A percentile compares a stretch with the other conserved stretches of the same genome.
Conservation (phyloP, 2,113 vertebrate species). For the Talpa occidentalis region DNA sequence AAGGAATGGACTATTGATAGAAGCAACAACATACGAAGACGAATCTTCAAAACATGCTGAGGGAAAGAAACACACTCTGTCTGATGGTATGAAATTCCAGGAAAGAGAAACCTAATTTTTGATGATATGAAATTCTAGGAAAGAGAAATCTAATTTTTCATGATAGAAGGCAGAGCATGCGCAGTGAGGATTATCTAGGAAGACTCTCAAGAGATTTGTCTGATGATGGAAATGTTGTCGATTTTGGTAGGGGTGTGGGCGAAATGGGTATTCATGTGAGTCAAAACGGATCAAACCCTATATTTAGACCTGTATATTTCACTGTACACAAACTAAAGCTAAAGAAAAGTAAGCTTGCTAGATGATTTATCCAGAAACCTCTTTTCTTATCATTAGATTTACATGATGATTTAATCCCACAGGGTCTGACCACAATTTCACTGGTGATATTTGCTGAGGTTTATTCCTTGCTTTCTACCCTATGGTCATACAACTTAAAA, state of each 20-base stretch:
- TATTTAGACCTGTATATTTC: neutral
- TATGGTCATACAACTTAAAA: neutral
- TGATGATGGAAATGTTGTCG: neutral
- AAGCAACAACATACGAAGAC: fast-evolving
- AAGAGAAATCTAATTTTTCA: too few relatives aligned
- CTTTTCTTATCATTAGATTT: neutral
- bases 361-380: neutral
- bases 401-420: neutral
- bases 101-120: too few relatives aligned
- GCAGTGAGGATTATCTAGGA: neutral
- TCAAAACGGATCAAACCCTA: neutral
- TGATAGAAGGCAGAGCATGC: too few relatives aligned
- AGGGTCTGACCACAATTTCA: neutral
- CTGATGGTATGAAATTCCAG: neutral
- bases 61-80: too few relatives aligned
- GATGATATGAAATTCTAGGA: too few relatives aligned
- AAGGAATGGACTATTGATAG: fast-evolving
- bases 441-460: neutral
- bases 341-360: neutral
- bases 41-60: neutral
- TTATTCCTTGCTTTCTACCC: neutral
- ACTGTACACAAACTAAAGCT: neutral
- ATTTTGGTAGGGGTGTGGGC: neutral
- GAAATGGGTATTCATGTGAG: fast-evolving
- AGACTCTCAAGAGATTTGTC: too few relatives aligned